Base-by-base conservation (phyloP, 2,888 invertebrate species). In the Agrochola litura region DNA sequence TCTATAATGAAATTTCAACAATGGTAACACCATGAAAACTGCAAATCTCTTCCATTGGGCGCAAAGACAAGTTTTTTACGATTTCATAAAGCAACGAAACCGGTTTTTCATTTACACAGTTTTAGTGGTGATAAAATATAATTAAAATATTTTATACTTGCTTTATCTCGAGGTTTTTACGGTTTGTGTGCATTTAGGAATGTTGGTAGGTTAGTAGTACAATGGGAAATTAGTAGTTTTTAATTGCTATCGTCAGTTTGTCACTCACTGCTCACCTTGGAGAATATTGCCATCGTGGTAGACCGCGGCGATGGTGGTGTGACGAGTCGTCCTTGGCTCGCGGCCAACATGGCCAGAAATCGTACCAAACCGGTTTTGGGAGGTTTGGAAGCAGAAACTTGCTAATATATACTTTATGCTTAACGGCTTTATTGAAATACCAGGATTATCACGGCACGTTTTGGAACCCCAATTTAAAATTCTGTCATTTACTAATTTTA, bases 51-150 rank as follows among this genome's bases (percentile, higher is more conserved):
- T 80, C 88, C 88, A 84, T 89, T 83, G 86, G 86, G 88, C 84
- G 88, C 86, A 92, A 93, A 93, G 95, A 95, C 95, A 96, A 96
- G 95, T 96, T 96, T 96, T 95, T 96, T 96, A 96, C 95, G 96
- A 95, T 95, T 96, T 94, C 94, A 95, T 95, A 95, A 95, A 95
- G 93, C 93, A 93, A 91, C 92, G 92, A 92, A 94, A 95, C 94
- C 95, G 94, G 96, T 96, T 96, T 96, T 96, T 96, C 96, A 96
- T 96, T 96, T 96, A 96, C 96, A 96, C 95, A 92, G 93, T 93
- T 96, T 96, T 96, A 96, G 96, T 95, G 94, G 94, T 92, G 92
- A 94, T 96, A 96, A 96, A 96, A 96, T 96, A 96, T 96, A 96
- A 96, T 96, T 96, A 96, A 96, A 96, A 96, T 96, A 96, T 96